phyloP scores from a whole-genome alignment of 2,797 vertebrate genomes.

The Sebastes paucispinis region DNA sequence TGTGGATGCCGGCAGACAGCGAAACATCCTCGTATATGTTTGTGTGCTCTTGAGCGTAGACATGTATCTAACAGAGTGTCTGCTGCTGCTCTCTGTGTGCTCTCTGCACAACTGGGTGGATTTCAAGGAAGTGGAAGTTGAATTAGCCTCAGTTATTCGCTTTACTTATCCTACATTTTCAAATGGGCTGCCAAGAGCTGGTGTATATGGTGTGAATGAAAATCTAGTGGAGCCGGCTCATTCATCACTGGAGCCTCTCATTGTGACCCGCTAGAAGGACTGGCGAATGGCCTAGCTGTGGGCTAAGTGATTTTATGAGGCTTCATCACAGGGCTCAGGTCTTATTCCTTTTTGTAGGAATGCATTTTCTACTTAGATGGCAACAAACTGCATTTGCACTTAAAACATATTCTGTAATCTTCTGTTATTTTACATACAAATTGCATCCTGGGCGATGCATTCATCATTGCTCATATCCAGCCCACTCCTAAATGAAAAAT shows the following conservation, averaged over 20 bases:
- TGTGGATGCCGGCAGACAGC: slow-evolving; percentile 73
- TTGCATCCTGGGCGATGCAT: slow-evolving; percentile 86
- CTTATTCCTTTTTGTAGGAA: slow-evolving; percentile 73
- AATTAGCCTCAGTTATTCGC: slow-evolving; percentile 51
- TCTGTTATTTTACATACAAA: slow-evolving; percentile 91
- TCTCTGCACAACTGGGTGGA: slow-evolving; percentile 22
- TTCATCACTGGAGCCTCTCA: slow-evolving; percentile 73
- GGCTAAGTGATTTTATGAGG: slow-evolving; percentile 84
- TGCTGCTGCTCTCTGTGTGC: slow-evolving; percentile 9
- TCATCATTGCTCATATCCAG: slow-evolving; percentile 86
- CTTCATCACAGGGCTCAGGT: slow-evolving; percentile 70
- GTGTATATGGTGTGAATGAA: slow-evolving; percentile 71
- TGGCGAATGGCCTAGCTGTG: slow-evolving; percentile 67
- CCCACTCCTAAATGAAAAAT: slow-evolving; percentile 87
- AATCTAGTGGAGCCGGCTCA: slow-evolving; percentile 66
- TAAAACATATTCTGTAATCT: slow-evolving; percentile 89
- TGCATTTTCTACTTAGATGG: slow-evolving; percentile 78
- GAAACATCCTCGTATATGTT: slow-evolving; percentile 38
- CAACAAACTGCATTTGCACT: slow-evolving; percentile 86
- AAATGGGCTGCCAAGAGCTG: slow-evolving; percentile 58
- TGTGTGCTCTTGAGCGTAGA: slow-evolving; percentile 57
- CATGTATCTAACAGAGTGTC: slow-evolving; percentile 36
- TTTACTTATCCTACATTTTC: slow-evolving; percentile 62
- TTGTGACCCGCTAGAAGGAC: slow-evolving; percentile 71
- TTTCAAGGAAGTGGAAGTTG: slow-evolving; percentile 41